Percentiles rank a stretch among this genome's conserved stretches.
Evolutionary conservation across 1,140 invertebrate species (phyloP).

Genomic region (Eciton burchellii): DNA sequence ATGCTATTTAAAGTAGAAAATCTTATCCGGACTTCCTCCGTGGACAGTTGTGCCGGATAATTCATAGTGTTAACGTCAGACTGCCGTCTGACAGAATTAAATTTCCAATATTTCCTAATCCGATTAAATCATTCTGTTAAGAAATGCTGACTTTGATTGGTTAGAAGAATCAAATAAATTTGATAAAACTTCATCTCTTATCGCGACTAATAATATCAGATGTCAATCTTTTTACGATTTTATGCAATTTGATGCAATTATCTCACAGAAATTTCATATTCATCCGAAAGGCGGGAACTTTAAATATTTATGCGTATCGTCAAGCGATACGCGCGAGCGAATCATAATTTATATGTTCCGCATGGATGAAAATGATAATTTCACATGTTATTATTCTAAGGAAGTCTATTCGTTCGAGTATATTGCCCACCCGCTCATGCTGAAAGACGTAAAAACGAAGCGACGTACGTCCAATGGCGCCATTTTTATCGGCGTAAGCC

Average conservation of each 20-base stretch:
- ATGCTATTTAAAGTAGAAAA: not conserved
- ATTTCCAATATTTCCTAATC: not conserved
- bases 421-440: not conserved
- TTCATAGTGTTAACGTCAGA: not conserved
- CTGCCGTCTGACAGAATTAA: not conserved
- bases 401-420: not conserved
- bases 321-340: not conserved
- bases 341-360: not conserved
- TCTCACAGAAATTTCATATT: not conserved
- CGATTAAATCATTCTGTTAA: conserved; percentile 7
- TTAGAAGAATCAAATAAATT: not conserved
- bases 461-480: conserved; percentile 25
- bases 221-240: conserved; percentile 2
- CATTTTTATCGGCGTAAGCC: conserved; percentile 53
- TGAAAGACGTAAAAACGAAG: conserved; percentile 43
- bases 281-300: not conserved
- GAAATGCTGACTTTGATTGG: not conserved
- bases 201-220: not conserved
- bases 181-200: not conserved
- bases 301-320: not conserved
- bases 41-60: not conserved
- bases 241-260: not conserved
- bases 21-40: not conserved
- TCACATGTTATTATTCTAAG: not conserved
- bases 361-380: not conserved